Percentiles rank a stretch among this genome's conserved stretches.
phyloP scores from a whole-genome alignment of 2,113 vertebrate species.

The Phalacrocorax pelagicus region DNA sequence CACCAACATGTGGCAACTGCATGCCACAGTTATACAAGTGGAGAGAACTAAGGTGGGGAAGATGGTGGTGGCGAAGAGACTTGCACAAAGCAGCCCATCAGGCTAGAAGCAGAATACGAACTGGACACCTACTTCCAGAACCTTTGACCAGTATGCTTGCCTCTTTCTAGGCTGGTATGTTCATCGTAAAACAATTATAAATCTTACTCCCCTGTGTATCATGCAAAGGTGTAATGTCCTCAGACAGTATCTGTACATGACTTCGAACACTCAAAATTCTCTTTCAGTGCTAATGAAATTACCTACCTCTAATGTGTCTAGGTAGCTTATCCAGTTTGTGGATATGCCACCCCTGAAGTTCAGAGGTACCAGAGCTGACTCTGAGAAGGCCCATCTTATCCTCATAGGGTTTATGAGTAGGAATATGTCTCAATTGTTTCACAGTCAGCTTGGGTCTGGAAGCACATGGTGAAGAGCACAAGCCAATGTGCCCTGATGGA shows the following conservation, averaged over 20 bases:
- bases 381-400: background rate
- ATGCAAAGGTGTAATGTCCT: background rate
- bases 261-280: background rate
- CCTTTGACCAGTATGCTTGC: background rate
- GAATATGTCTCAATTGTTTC: background rate
- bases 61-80: background rate
- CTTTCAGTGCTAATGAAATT: background rate
- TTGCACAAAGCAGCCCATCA: background rate
- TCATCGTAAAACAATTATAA: background rate
- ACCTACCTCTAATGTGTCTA: background rate
- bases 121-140: background rate
- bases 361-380: background rate
- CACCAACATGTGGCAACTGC: background rate
- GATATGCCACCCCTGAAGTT: background rate
- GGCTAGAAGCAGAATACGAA: background rate
- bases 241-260: background rate
- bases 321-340: background rate
- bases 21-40: background rate
- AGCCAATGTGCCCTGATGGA: background rate
- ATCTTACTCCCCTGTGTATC: background rate
- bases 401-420: background rate
- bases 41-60: background rate
- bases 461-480: background rate
- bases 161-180: background rate
- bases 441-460: background rate